phyloP scores from a whole-genome alignment of 2,113 vertebrate genomes.

The Pelodiscus sinensis region DNA sequence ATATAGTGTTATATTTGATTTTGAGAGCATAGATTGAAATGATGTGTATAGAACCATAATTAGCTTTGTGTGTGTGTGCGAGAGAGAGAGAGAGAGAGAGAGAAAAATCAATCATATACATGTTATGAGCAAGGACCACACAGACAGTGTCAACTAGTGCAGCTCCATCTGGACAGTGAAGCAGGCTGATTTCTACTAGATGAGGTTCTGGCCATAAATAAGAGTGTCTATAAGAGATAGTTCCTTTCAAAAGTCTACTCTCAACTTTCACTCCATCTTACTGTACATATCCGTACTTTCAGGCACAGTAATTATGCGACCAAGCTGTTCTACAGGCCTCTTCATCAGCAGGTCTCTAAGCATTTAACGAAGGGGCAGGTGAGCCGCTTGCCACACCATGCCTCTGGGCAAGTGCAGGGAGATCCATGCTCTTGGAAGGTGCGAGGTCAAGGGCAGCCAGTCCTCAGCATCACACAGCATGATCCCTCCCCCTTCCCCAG shows the following conservation, averaged over 20 bases:
- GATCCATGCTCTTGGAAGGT: no score
- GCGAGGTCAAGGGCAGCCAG: no score
- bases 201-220: not conserved
- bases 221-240: not conserved
- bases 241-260: not conserved
- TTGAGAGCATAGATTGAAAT: not conserved
- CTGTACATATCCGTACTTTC: not conserved
- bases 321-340: not conserved
- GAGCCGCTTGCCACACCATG: not conserved
- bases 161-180: not conserved
- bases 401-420: no score
- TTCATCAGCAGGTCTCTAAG: not conserved
- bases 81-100: not conserved
- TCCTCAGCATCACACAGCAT: no score
- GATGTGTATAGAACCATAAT: not conserved
- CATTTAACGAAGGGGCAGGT: not conserved
- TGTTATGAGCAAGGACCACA: not conserved
- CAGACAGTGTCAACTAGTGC: not conserved
- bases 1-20: not conserved
- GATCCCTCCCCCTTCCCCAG: no score
- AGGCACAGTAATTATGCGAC: not conserved
- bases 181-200: not conserved
- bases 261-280: no score
- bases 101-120: not conserved
- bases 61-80: not conserved